These are phyloP conservation scores for Siniperca undulata DNA, from an alignment of 2,797 vertebrate genomes.

Conservation along the genomic window DNA sequence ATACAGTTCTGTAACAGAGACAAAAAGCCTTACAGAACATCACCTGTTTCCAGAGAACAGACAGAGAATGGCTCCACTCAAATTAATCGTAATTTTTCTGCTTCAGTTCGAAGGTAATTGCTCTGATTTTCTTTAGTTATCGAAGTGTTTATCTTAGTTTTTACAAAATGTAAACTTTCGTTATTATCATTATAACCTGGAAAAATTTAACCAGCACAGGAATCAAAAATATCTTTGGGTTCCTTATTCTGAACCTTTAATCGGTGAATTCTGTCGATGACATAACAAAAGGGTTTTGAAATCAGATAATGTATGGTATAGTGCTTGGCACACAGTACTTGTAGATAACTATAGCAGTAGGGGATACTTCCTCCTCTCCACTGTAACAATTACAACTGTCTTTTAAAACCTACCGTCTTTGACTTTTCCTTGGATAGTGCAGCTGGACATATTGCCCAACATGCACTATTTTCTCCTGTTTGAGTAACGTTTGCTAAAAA, in stretches of 20 bases:
- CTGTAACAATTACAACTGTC: too few relatives aligned
- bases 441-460: too few relatives aligned
- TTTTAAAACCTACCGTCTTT: too few relatives aligned
- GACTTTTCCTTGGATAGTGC: too few relatives aligned
- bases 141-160: background rate
- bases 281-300: background rate
- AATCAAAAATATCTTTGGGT: background rate
- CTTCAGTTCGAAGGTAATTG: conserved; percentile 23
- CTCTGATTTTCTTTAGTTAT: background rate
- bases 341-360: too few relatives aligned
- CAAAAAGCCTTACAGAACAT: rapidly evolving
- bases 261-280: background rate
- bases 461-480: too few relatives aligned
- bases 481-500: too few relatives aligned
- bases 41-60: background rate
- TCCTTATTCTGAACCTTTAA: background rate
- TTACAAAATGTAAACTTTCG: too few relatives aligned
- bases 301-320: background rate
- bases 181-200: background rate
- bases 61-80: background rate
- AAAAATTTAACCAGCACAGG: background rate
- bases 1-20: too few relatives aligned
- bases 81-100: background rate
- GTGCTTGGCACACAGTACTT: too few relatives aligned
- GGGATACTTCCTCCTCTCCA: too few relatives aligned